Conservation (phyloP, 2,888 invertebrate species). For the Schizotus pectinicornis region DNA sequence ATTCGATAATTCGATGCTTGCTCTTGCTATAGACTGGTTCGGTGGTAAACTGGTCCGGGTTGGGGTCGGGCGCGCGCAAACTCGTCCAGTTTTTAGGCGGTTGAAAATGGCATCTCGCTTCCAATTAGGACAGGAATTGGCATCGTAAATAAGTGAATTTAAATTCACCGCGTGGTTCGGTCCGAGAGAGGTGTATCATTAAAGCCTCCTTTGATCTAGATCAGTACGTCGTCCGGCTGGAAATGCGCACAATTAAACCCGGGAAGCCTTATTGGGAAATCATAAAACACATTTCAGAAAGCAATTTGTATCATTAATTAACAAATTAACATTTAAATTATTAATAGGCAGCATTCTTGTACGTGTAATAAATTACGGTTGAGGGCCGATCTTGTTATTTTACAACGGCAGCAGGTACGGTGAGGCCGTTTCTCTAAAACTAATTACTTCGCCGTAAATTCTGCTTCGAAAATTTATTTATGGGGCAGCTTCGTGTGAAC, state of each 20-base stretch:
- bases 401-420: conserved; percentile 26
- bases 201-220: conserved; percentile 45
- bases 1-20: no score
- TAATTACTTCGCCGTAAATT: conserved; percentile 45
- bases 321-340: conserved; percentile 62
- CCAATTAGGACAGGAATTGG: conserved; percentile 39
- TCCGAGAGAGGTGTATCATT: conserved; percentile 37
- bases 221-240: conserved; percentile 34
- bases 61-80: no score
- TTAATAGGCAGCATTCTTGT: conserved; percentile 56
- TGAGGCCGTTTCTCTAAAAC: conserved; percentile 38
- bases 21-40: no score
- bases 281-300: conserved; percentile 58
- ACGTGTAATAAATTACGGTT: conserved; percentile 51
- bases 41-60: no score
- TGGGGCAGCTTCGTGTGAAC: conserved; percentile 14
- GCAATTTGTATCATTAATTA: conserved; percentile 62
- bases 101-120: background rate
- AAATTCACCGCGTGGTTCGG: conserved; percentile 39
- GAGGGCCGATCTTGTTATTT: conserved; percentile 45
- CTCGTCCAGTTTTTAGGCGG: background rate
- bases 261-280: conserved; percentile 47
- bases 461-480: conserved; percentile 33
- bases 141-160: conserved; percentile 45
- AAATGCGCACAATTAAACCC: conserved; percentile 27